Evolutionary conservation across 2,888 invertebrate species (phyloP).

Genomic region (Flexamia atlantica): DNA sequence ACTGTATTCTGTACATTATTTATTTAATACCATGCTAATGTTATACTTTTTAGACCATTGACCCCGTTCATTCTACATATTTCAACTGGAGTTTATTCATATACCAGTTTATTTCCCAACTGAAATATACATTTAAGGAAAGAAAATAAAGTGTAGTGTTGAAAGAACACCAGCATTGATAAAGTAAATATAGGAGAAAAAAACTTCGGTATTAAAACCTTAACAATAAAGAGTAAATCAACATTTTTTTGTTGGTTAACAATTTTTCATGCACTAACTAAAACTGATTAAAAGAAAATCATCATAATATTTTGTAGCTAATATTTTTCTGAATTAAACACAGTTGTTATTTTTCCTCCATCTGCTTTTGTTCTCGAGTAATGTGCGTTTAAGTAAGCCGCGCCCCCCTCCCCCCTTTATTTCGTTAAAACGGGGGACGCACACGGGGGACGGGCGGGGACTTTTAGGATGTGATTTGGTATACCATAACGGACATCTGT

Average conservation of each 20-base stretch:
- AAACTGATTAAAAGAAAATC: not conserved
- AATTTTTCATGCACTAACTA: not conserved
- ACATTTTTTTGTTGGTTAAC: not conserved
- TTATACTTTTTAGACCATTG: too few species aligned
- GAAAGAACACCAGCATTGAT: constrained; percentile 1
- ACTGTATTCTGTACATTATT: too few species aligned
- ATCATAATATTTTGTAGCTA: constrained; percentile 34
- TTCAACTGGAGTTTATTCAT: too few species aligned
- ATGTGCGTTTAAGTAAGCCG: constrained; percentile 5
- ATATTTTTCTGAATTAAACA: constrained; percentile 18
- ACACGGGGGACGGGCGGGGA: constrained; percentile 11
- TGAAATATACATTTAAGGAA: not conserved
- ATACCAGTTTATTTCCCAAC: too few species aligned
- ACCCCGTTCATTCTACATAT: too few species aligned
- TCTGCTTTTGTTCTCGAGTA: constrained; percentile 4
- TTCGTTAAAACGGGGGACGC: not conserved
- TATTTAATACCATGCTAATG: too few species aligned
- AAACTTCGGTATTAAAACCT: not conserved
- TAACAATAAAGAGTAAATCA: constrained; percentile 19
- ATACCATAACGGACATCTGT: constrained; percentile 40
- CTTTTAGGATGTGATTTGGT: constrained; percentile 33
- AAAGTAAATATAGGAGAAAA: constrained; percentile 24
- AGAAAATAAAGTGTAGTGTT: constrained; percentile 9
- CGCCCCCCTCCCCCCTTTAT: not conserved
- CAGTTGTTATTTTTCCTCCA: not conserved